A percentile compares a stretch with the other conserved stretches of the same genome.
Evolutionary conservation across 2,113 vertebrate genomes (phyloP).

Genomic region (Penelope pileata): DNA sequence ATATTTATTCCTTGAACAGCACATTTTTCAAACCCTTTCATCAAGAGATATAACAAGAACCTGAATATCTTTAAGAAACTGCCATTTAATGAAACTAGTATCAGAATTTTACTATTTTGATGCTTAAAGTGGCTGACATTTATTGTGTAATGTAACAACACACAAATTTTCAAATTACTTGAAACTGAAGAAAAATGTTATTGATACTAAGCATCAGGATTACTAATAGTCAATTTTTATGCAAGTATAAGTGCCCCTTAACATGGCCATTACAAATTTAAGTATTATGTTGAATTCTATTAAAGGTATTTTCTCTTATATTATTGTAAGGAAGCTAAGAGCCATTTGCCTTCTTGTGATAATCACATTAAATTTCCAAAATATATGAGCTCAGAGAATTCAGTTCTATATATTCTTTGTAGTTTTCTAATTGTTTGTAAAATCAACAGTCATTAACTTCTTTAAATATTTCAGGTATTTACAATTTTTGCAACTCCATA

Average conservation of each 20-base stretch:
- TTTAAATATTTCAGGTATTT: background rate
- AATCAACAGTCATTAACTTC: background rate
- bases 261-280: background rate
- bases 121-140: constrained; percentile 4
- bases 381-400: background rate
- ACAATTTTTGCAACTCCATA: background rate
- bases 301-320: background rate
- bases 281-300: background rate
- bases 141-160: background rate
- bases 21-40: constrained; percentile 37
- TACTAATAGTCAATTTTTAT: background rate
- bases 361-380: background rate
- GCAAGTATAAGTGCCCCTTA: background rate
- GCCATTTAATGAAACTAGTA: constrained; percentile 8
- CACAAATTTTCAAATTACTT: background rate
- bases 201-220: background rate
- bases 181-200: background rate
- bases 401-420: background rate
- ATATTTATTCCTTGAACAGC: constrained; percentile 6
- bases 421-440: background rate
- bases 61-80: constrained; percentile 48
- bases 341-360: background rate
- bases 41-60: constrained; percentile 18
- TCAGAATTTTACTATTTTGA: constrained; percentile 23
- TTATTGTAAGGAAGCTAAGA: background rate